A percentile compares a stretch with the other conserved stretches of the same genome.
These are phyloP conservation scores for Fragum fragum DNA, from an alignment of 2,888 invertebrate species.

Conservation along the genomic window DNA sequence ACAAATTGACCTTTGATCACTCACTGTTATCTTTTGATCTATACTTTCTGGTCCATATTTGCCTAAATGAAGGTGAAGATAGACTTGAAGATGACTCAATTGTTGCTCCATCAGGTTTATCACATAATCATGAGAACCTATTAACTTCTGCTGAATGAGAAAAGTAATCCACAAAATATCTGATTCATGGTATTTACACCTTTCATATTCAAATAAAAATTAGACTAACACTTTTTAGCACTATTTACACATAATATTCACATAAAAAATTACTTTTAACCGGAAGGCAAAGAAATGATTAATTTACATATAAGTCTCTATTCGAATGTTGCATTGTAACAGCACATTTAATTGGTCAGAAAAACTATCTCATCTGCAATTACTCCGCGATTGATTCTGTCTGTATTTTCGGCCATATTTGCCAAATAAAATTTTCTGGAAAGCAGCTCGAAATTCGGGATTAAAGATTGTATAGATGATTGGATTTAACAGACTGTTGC, in stretches of 20 bases:
- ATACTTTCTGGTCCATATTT: too few species aligned
- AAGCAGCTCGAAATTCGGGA: constrained; percentile 96
- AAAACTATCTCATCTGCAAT: constrained; percentile 9
- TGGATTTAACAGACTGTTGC: constrained; percentile 97
- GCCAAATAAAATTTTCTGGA: constrained; percentile 92
- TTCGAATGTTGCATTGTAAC: neutral
- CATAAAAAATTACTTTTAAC: neutral
- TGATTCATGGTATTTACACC: neutral
- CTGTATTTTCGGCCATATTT: constrained; percentile 76
- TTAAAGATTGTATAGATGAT: constrained; percentile 98
- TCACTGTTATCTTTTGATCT: too few species aligned
- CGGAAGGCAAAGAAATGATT: constrained; percentile 3
- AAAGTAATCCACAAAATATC: too few species aligned
- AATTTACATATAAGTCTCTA: neutral
- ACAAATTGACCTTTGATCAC: too few species aligned
- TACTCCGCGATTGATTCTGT: constrained; percentile 31
- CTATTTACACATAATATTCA: constrained; percentile 1
- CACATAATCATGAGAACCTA: too few species aligned
- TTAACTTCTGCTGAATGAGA: too few species aligned
- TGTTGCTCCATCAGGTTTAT: too few species aligned
- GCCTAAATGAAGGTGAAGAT: too few species aligned
- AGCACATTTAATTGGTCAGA: neutral
- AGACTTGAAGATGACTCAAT: too few species aligned
- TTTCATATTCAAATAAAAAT: neutral
- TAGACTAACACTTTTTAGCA: constrained; percentile 3